phyloP scores from a whole-genome alignment of 2,888 invertebrate genomes.

The Incurvaria masculella region DNA sequence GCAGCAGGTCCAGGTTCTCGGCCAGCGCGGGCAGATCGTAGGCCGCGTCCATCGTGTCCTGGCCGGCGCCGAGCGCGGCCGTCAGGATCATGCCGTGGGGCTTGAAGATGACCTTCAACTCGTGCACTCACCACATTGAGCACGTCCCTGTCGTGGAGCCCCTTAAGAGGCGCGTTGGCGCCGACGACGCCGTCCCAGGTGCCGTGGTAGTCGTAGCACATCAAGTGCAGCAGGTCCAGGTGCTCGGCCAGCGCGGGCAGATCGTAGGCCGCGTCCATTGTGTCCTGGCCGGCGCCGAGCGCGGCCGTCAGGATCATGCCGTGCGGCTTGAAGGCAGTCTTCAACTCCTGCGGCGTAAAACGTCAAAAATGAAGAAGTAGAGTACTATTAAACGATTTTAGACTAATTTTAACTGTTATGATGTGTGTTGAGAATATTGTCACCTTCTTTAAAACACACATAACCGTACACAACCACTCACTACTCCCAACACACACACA shows the following conservation, averaged over 20 bases:
- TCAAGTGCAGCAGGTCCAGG: conserved; percentile 73
- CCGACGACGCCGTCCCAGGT: conserved; percentile 75
- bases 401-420: no score
- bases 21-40: conserved; percentile 73
- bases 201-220: conserved; percentile 90
- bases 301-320: conserved; percentile 77
- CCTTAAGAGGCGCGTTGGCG: conserved; percentile 72
- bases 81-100: conserved; percentile 68
- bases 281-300: conserved; percentile 71
- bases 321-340: conserved; percentile 64
- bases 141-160: conserved; percentile 44
- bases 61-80: conserved; percentile 78
- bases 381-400: no score
- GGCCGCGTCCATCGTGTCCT: conserved; percentile 69
- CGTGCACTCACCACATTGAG: conserved; percentile 74
- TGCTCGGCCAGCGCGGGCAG: conserved; percentile 65
- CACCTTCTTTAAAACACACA: no score
- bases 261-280: conserved; percentile 76
- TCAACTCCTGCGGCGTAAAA: conserved; percentile 65
- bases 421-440: no score
- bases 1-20: conserved; percentile 66
- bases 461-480: no score
- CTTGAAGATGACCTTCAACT: conserved; percentile 68
- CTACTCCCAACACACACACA: no score
- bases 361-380: not conserved